Conservation (phyloP, 2,888 invertebrate genomes). For the Drosophila paramelanica region DNA sequence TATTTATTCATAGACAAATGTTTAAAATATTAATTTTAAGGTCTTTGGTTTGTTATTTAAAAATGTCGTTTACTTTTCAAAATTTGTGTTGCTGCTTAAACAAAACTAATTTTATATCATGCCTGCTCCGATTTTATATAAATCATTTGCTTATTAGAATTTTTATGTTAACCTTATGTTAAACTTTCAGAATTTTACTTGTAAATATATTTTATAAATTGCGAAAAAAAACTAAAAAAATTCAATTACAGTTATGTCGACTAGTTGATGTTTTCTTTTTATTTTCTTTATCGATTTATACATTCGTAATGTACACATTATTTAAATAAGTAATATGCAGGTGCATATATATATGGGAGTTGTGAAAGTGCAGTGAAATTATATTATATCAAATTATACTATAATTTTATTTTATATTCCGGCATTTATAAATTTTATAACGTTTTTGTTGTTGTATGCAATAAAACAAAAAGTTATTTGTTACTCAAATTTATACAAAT, state of each 20-base stretch:
- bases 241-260: slow-evolving; percentile 53
- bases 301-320: slow-evolving; percentile 50
- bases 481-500: slow-evolving; percentile 61
- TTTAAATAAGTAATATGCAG: slow-evolving; percentile 47
- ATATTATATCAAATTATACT: slow-evolving; percentile 69
- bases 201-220: slow-evolving; percentile 73
- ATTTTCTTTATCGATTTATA: slow-evolving; percentile 40
- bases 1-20: slow-evolving; percentile 69
- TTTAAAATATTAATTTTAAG: slow-evolving; percentile 76
- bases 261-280: slow-evolving; percentile 43
- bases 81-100: slow-evolving; percentile 43
- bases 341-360: slow-evolving; percentile 37
- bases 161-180: slow-evolving; percentile 57
- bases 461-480: slow-evolving; percentile 67
- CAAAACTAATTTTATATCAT: slow-evolving; percentile 57
- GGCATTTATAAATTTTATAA: slow-evolving; percentile 54
- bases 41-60: slow-evolving; percentile 62
- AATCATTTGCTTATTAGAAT: slow-evolving; percentile 60
- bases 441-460: slow-evolving; percentile 32
- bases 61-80: slow-evolving; percentile 53
- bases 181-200: slow-evolving; percentile 47
- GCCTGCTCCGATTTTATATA: slow-evolving; percentile 46
- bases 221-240: slow-evolving; percentile 73
- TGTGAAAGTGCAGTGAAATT: slow-evolving; percentile 72
- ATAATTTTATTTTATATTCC: slow-evolving; percentile 31